Evolutionary conservation across 2,113 vertebrate species (phyloP), one percentile per base, ranked within the genome.

Genomic region (Nycticorax nycticorax): DNA sequence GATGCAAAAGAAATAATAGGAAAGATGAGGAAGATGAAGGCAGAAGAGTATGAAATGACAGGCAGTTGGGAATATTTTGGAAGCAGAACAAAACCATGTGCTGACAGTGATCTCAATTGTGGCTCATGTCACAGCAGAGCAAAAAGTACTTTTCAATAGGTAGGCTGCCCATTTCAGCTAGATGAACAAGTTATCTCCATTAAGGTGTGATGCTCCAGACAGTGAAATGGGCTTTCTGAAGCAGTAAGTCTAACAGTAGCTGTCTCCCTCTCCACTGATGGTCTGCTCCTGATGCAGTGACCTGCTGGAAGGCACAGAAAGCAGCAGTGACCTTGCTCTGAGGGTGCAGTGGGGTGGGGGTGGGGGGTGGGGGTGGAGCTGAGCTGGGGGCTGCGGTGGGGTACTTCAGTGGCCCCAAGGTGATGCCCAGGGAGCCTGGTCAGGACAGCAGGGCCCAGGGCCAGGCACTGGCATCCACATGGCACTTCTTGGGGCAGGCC

Each of bases 61-160:
- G 50, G 14, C 1, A 1, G 5, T 13, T 52, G 33, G 39, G 66
- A 79, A 63, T 69, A 37, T 63, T 86, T 76, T 77, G 48, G 68
- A 78, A 95, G 62, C 33, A 76, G 63, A 94, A 63, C 45, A 74
- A 77, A 88, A 28, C 24, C 24, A 2, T 3, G 5, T 71, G 32
- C 59, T 35, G 52, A 92, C 59, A 63, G 18, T 0, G 1, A 0
- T 50, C 47, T 33, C 26, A 17, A 0, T 27, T 37, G 20, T n/a
- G 37, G 32, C 13, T 62, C 1, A 2, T 19, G 26, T 77, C 64
- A 59, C 24, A 71, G 59, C 21, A 50, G n/a, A 74, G 32, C 22
- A 77, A 63, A 43, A 81, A 53, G 23, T 35, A 12, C 35, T 59
- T 72, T 77, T 86, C 23, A 14, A 10, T 24, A 28, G 41, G 28